Evolutionary conservation across 2,888 invertebrate genomes (phyloP), one percentile per base, ranked within the genome.

Genomic region (Salticus scenicus): DNA sequence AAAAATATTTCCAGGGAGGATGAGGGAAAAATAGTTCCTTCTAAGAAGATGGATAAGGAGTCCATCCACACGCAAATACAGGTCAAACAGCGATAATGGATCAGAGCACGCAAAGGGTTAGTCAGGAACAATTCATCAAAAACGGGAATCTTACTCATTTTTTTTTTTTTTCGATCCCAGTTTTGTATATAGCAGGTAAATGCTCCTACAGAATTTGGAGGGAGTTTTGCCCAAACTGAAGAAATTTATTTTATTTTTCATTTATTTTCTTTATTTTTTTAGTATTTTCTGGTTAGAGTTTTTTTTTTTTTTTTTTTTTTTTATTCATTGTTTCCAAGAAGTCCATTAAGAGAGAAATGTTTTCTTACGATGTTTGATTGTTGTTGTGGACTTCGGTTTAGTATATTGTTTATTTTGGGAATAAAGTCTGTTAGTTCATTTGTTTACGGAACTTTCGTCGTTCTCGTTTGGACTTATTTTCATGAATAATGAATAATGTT

Each of bases 121-220:
- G 47, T 47, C 72, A 51, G 57, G 83, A 72, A 83, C 83, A 77
- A 83, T 83, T 83, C 83, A 83, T 83, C 77, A 77, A 83, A 83
- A 83, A 77, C 70, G 77, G 72, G 77, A 83, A 76, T 77, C 75
- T 63, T 64, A 75, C 75, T 75, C 33, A 63, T 27, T 63, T 63
- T 75, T 64, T 64, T 70, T 27, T 63, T 63, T 75, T 64, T 64
- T 70, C 47, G 47, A 30, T 69, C 31, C 20, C 5, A 57, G 57
- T 57, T 57, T 24, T 47, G 10, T 17, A 2, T 17, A 10, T 37
- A 47, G 10, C 42, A 2, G 17, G 57, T 57, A 57, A 57, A 57
- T 57, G 57, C 24, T 24, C 24, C 57, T 57, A 57, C 57, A 57
- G 57, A 7, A 57, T 41, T 76, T 69, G 12, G 51, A 30, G 57